These are phyloP conservation scores for Ctenopoma multispine DNA, from an alignment of 2,797 vertebrate species.

Conservation along the genomic window DNA sequence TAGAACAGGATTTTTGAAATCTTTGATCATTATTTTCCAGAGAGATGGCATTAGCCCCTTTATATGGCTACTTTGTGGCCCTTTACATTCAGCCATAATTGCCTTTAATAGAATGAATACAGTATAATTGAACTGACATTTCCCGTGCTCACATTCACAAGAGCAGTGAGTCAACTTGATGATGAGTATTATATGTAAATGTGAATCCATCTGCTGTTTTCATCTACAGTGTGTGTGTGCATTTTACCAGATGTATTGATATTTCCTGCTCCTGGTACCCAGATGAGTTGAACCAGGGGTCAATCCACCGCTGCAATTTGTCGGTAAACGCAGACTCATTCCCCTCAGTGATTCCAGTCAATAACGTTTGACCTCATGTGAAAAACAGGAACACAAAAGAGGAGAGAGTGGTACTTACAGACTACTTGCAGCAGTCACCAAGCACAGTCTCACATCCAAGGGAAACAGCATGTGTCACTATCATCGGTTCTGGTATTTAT, in stretches of 20 bases:
- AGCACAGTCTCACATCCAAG: slow-evolving; percentile 66
- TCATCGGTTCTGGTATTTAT: slow-evolving; percentile 77
- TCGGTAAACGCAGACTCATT: slow-evolving; percentile 75
- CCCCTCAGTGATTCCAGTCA: slow-evolving; percentile 76
- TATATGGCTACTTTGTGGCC: slow-evolving; percentile 37
- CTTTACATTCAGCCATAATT: slow-evolving; percentile 61
- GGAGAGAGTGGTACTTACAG: slow-evolving; percentile 51
- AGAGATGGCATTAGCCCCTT: slow-evolving; percentile 43
- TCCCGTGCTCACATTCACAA: slow-evolving; percentile 40
- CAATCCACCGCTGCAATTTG: slow-evolving; percentile 77
- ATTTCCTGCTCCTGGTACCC: slow-evolving; percentile 66
- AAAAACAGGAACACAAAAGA: slow-evolving; percentile 65
- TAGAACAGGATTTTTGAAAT: slow-evolving; percentile 57
- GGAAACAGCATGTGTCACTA: slow-evolving; percentile 71
- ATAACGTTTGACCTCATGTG: slow-evolving; percentile 79
- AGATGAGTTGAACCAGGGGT: slow-evolving; percentile 73
- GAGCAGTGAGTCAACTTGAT: slow-evolving; percentile 50
- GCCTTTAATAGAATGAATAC: slow-evolving; percentile 54
- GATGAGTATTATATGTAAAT: slow-evolving; percentile 63
- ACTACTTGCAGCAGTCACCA: slow-evolving; percentile 60
- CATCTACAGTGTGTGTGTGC: slow-evolving; percentile 25
- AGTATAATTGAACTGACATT: slow-evolving; percentile 73
- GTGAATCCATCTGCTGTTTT: slow-evolving; percentile 46
- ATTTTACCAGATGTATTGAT: slow-evolving; percentile 72
- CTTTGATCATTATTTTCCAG: slow-evolving; percentile 63